Conservation (phyloP, 2,797 vertebrate genomes). For the Lerista edwardsae region DNA sequence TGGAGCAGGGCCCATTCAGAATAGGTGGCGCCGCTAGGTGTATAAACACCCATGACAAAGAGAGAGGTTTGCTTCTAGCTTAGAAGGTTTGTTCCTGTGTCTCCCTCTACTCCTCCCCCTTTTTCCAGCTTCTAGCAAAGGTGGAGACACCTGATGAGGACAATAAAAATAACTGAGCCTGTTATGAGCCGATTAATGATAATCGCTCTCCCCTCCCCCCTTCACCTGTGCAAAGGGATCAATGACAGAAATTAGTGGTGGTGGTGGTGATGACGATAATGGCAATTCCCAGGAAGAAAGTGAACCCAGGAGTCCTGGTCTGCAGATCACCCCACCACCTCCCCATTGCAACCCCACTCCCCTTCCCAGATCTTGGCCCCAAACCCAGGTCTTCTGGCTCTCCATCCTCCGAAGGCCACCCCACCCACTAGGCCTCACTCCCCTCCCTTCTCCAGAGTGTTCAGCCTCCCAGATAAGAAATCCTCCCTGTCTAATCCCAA, state of each 20-base stretch:
- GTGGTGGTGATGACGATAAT: no score
- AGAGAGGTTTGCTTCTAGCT: not conserved
- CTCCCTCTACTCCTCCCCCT: not conserved
- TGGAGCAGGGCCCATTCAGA: not conserved
- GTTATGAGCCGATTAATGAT: constrained; percentile 40
- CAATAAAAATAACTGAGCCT: constrained; percentile 30
- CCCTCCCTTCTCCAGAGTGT: no score
- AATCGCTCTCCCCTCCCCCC: not conserved
- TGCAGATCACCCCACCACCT: no score
- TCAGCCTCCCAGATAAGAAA: not conserved
- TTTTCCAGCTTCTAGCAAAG: not conserved
- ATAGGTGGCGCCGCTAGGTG: not conserved
- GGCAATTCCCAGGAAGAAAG: not conserved
- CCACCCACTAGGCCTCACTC: not conserved
- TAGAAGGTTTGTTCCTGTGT: not conserved
- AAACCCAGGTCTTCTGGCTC: not conserved
- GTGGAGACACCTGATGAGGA: not conserved
- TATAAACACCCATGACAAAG: not conserved
- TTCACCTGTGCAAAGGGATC: constrained; percentile 4
- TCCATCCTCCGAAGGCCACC: no score
- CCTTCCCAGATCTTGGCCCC: no score
- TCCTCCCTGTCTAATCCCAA: not conserved
- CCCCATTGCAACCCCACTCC: not conserved
- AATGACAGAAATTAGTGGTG: not conserved
- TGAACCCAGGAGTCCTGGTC: not conserved